Base-by-base conservation (phyloP, 2,113 vertebrate species). In the Bos indicus region DNA sequence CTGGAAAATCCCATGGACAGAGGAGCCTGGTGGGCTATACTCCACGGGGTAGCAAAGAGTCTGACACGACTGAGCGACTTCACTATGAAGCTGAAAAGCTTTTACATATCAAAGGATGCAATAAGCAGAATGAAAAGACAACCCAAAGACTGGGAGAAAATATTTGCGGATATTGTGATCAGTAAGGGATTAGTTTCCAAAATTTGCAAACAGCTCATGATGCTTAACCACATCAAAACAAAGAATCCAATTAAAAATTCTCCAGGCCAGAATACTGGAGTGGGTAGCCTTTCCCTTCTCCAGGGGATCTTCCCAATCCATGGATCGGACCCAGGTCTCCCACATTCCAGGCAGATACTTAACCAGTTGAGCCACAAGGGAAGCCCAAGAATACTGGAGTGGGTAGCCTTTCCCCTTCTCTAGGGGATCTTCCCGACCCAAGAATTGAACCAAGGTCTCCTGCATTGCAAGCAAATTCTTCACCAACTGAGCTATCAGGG, bases 61-160 rank as follows among this genome's bases (percentile, higher is more conserved):
- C 11, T 0, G 59, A 60, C 59, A 60, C 13, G 5, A 28, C 59
- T 60, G 59, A 60, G 26, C 0, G 12, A 60, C 26, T 28, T 28
- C 59, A 60, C 26, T 60, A 60, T 5, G 13, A 60, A 60, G 59
- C 59, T 60, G 59, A 60, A 60, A 71, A 36, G n/a, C n/a, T 71
- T 36, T 71, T 36, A 36, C 17, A 21, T 71, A 71, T 11, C 64
- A 36, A 36, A 36, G 64, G 64, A 71, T 11, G n/a, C 64, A 71
- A 71, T 71, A 71, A 71, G 4, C 30, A 71, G 36, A 71, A 71
- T 36, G 64, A 71, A 71, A 71, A 71, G 64, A 36, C n/a, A 71
- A 71, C n/a, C n/a, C n/a, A 71, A 71, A 71, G 64, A 11, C 1
- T 71, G n/a, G 64, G n/a, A 36, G n/a, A 71, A 71, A 21, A 71